These are phyloP conservation scores for Ophiothrix spiculata DNA, from an alignment of 35 echinoderm and acorn worm species.

Conservation along the genomic window DNA sequence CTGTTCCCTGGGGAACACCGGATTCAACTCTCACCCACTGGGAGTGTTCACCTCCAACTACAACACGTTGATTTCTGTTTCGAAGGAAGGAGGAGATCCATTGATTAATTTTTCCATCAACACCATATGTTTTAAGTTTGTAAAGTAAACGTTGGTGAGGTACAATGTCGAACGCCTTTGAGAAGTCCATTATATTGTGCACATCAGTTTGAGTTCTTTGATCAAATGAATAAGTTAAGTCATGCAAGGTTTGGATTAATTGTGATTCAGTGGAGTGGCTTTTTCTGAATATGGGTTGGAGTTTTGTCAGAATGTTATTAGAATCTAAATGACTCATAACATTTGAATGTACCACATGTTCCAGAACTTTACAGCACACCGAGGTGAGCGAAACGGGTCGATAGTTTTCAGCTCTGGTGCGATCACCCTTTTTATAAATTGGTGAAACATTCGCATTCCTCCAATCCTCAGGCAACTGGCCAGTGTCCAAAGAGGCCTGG, in stretches of 20 bases:
- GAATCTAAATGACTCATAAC: not conserved
- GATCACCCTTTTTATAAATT: too few species aligned
- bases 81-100: not conserved
- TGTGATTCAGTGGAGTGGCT: not conserved
- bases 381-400: not conserved
- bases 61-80: not conserved
- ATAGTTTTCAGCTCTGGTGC: not conserved
- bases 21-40: constrained; percentile 15
- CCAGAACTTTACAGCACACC: not conserved
- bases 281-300: not conserved
- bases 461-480: not conserved
- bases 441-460: not conserved
- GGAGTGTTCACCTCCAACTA: constrained; percentile 29
- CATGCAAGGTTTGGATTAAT: not conserved
- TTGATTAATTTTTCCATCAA: not conserved
- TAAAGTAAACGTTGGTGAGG: not conserved
- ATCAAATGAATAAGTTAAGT: not conserved
- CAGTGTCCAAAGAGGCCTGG: not conserved
- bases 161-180: constrained; percentile 1
- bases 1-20: constrained; percentile 65
- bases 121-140: not conserved
- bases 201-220: not conserved
- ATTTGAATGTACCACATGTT: not conserved
- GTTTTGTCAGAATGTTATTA: not conserved
- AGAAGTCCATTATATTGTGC: not conserved